These are phyloP conservation scores for Pomatostomus ruficeps DNA, from an alignment of 2,113 vertebrate species.

Conservation along the genomic window DNA sequence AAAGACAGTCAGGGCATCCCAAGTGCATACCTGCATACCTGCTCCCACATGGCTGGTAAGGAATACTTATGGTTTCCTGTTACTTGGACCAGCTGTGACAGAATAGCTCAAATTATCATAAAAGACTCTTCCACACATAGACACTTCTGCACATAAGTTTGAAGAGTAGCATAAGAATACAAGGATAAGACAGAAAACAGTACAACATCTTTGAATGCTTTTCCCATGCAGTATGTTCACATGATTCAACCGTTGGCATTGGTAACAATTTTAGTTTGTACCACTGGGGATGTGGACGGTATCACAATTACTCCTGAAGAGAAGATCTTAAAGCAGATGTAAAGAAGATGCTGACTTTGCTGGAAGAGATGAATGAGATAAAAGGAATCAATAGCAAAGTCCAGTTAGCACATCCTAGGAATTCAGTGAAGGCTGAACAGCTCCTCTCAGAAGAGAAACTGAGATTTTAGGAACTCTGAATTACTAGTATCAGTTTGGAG, in stretches of 20 bases:
- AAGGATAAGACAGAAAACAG: not conserved
- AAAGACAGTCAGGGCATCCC: not conserved
- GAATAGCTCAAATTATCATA: not conserved
- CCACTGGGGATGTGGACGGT: not conserved
- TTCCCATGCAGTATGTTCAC: not conserved
- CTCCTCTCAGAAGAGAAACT: not conserved
- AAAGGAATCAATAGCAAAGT: not conserved
- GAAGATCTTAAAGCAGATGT: not conserved
- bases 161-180: not conserved
- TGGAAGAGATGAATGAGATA: not conserved
- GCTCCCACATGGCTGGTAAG: not conserved
- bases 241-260: not conserved
- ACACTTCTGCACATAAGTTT: not conserved
- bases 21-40: not conserved
- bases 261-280: not conserved
- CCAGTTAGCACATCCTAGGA: not conserved
- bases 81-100: not conserved
- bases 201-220: not conserved
- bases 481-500: not conserved
- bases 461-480: not conserved
- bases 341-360: not conserved
- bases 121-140: not conserved
- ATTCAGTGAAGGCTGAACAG: not conserved
- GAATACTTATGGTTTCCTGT: not conserved
- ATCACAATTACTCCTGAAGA: not conserved